Conservation (phyloP, 2,113 vertebrate species). For the Antechinus stuartii region DNA sequence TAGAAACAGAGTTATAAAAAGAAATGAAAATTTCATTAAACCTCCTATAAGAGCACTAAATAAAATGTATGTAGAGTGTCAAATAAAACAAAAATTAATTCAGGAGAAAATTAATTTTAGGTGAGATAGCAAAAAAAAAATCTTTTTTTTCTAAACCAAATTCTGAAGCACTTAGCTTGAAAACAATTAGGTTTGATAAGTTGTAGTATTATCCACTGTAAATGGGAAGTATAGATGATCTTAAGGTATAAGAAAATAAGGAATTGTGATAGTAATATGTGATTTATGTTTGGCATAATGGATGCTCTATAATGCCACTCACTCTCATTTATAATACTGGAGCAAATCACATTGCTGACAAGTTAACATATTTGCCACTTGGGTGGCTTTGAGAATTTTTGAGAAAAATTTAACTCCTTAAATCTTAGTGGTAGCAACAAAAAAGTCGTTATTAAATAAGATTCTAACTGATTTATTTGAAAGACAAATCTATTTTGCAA, state of each 20-base stretch:
- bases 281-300: background rate
- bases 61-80: background rate
- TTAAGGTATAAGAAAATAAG: no score
- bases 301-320: background rate
- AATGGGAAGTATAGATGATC: background rate
- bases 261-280: accelerated
- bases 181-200: background rate
- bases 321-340: background rate
- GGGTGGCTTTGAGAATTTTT: background rate
- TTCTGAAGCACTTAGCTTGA: background rate
- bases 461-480: background rate
- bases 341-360: background rate
- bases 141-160: background rate
- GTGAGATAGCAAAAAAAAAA: background rate
- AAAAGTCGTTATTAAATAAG: accelerated
- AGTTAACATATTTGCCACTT: background rate
- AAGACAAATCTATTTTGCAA: background rate
- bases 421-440: background rate
- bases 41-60: background rate
- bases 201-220: background rate
- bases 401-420: accelerated
- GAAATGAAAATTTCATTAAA: background rate
- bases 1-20: accelerated
- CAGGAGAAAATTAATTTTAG: background rate
- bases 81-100: background rate